A percentile compares a stretch with the other conserved stretches of the same genome.
Conservation (phyloP, 2,888 invertebrate genomes). For the Lordiphosa andalusiaca region DNA sequence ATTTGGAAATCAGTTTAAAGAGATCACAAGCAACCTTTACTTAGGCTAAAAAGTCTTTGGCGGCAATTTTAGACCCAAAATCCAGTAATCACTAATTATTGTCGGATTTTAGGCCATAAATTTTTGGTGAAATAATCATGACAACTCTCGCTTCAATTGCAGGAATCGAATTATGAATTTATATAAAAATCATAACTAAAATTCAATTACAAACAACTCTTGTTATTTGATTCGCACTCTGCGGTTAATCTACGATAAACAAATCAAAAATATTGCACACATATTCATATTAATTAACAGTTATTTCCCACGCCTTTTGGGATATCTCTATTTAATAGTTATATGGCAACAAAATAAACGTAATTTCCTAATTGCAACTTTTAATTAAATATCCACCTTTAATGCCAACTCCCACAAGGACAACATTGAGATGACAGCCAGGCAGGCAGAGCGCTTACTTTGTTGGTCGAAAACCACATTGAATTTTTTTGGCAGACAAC, state of each 20-base stretch:
- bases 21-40: too few relatives aligned
- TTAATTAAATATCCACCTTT: constrained; percentile 59
- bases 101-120: too few relatives aligned
- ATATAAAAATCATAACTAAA: too few relatives aligned
- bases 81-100: too few relatives aligned
- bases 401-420: constrained; percentile 17
- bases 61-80: too few relatives aligned
- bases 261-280: background rate
- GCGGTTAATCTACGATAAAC: background rate
- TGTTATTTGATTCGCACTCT: background rate
- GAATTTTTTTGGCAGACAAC: constrained; percentile 28
- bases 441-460: constrained; percentile 21
- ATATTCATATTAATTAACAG: constrained; percentile 14
- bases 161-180: too few relatives aligned
- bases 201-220: too few relatives aligned
- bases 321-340: constrained; percentile 17
- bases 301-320: constrained; percentile 7
- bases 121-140: too few relatives aligned
- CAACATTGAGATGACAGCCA: constrained; percentile 14
- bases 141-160: too few relatives aligned
- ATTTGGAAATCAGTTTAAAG: too few relatives aligned
- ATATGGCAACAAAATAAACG: constrained; percentile 11
- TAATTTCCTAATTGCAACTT: constrained; percentile 44
- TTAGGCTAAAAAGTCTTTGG: too few relatives aligned
- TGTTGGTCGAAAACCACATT: constrained; percentile 29